Conservation (phyloP, 2,888 invertebrate species). For the Oligia latruncula region DNA sequence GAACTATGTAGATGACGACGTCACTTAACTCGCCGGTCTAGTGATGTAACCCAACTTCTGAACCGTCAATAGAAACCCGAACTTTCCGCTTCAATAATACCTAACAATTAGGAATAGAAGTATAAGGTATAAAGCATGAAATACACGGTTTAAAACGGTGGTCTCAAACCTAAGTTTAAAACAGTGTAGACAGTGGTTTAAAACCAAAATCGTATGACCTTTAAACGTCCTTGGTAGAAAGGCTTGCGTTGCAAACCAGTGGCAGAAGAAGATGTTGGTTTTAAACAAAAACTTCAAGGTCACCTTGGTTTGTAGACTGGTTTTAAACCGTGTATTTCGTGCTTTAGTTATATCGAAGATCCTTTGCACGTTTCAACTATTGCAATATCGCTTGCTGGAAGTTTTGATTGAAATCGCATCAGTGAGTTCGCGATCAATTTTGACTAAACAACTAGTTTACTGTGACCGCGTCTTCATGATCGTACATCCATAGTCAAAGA, state of each 20-base stretch:
- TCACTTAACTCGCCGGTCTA: slow-evolving; percentile 13
- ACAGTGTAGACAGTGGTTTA: too few species aligned
- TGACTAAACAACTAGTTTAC: slow-evolving; percentile 7
- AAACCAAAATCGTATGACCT: too few species aligned
- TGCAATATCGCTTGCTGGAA: slow-evolving; percentile 33
- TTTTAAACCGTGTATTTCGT: too few species aligned
- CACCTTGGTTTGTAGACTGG: too few species aligned
- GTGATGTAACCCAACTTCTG: slow-evolving; percentile 1
- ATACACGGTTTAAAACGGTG: too few species aligned
- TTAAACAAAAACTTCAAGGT: too few species aligned
- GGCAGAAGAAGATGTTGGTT: too few species aligned
- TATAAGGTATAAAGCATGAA: background rate
- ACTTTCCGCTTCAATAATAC: background rate
- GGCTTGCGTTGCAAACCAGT: too few species aligned
- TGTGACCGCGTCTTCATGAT: background rate
- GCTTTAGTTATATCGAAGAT: background rate
- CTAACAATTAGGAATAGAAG: background rate
- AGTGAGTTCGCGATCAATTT: slow-evolving; percentile 6
- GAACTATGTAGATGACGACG: slow-evolving; percentile 8
- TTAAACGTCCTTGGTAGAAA: too few species aligned
- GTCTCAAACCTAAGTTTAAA: too few species aligned
- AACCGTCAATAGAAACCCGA: slow-evolving; percentile 18
- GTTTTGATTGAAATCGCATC: slow-evolving; percentile 34
- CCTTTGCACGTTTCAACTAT: slow-evolving; percentile 26
- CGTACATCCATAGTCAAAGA: background rate